Base-by-base conservation (phyloP, 2,797 vertebrate species). In the Ambastaia sidthimunki region DNA sequence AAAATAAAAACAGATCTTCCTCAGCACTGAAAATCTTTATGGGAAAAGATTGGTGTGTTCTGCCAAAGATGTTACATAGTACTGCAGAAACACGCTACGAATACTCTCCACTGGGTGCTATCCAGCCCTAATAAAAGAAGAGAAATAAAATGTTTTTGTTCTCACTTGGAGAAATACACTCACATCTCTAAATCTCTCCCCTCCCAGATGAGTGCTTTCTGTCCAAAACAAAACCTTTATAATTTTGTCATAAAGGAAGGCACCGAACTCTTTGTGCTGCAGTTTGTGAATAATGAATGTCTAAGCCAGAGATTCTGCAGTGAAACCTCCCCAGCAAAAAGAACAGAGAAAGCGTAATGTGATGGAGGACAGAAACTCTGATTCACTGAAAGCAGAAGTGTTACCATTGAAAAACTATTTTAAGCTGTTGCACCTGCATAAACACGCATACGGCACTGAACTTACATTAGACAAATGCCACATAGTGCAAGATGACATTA, bases 11-110 rank as follows among this genome's bases (percentile, higher is more conserved):
- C 67, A 77, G 44, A 66, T 74, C 48, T 65, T 79, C 63, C 54
- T 50, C 5, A 0, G 71, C 15, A 59, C 41, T 59, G 65, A 76
- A 65, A 76, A 77, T 52, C 60, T 84, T 85, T 85, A 82, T 68
- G 59, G 74, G 31, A 23, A 81, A 84, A 75, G 70, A 82, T 70
- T 81, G 72, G 65, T 54, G 52, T 23, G 74, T 7, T 25, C 72
- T 85, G 82, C 82, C 84, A 85, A 81, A 57, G 66, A 71, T 31
- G 71, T 74, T 70, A 76, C 71, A 67, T 48, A 86, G 81, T 50
- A 19, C 47, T 54, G 59, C 47, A 81, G 80, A 79, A 79, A 84
- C 52, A 70, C 34, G 28, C 67, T 71, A 83, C 67, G 37, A 60
- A 50, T 62, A 67, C 52, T 41, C 69, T 82, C 74, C 71, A 50